A percentile compares a stretch with the other conserved stretches of the same genome.
Evolutionary conservation across 2,113 vertebrate species (phyloP).

Genomic region (Spermophilus dauricus): DNA sequence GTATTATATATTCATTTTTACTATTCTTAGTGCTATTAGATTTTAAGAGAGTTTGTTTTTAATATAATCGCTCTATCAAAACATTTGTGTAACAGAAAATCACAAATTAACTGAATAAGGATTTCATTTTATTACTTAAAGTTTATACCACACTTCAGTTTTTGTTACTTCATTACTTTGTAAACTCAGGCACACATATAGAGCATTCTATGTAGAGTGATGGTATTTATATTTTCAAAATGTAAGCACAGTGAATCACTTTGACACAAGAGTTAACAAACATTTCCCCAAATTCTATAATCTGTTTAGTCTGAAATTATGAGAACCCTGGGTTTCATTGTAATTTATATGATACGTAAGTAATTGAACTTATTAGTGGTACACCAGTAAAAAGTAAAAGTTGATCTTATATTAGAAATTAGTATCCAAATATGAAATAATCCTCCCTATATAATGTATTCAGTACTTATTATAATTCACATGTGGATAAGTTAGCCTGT

Average conservation of each 20-base stretch:
- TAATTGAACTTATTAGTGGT: not conserved
- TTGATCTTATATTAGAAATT: not conserved
- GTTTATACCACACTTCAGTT: not conserved
- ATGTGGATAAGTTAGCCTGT: not conserved
- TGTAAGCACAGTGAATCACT: not conserved
- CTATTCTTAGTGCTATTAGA: not conserved
- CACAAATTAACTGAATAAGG: not conserved
- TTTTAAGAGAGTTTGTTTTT: not conserved
- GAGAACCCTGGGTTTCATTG: not conserved
- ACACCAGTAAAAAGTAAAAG: not conserved
- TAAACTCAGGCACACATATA: not conserved
- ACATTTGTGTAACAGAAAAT: not conserved
- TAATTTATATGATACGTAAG: not conserved
- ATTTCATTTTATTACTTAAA: not conserved
- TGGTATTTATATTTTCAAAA: not conserved
- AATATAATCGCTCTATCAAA: not conserved
- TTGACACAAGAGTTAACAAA: not conserved
- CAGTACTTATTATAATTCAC: not conserved
- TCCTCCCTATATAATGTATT: not conserved
- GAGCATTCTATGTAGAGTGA: not conserved
- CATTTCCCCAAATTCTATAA: not conserved
- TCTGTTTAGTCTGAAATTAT: not conserved
- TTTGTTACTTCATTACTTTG: not conserved
- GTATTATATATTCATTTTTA: not conserved
- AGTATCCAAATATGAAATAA: not conserved